Evolutionary conservation across 2,797 vertebrate species (phyloP).

Genomic region (Psittacula derbiana): DNA sequence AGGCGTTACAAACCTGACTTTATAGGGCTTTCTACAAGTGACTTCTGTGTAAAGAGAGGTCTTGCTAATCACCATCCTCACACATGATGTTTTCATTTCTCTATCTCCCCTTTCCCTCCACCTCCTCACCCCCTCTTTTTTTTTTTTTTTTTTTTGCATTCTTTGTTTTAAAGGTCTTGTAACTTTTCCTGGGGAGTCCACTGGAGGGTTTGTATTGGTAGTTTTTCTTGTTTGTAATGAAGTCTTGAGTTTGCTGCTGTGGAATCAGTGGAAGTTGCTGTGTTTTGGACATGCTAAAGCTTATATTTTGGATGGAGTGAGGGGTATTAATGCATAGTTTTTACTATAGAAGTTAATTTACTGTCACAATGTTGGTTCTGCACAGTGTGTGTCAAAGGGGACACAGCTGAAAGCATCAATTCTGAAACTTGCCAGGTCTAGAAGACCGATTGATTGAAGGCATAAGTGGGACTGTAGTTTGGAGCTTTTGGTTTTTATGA

Average conservation of each 20-base stretch:
- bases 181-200: neutral
- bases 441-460: neutral
- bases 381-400: neutral
- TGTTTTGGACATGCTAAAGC: neutral
- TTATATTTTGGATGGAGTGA: neutral
- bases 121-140: accelerated
- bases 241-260: neutral
- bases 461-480: neutral
- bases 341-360: neutral
- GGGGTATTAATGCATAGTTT: neutral
- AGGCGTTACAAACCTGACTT: neutral
- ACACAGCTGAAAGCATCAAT: neutral
- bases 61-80: neutral
- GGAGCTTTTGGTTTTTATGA: neutral
- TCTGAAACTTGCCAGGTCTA: neutral
- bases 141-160: neutral
- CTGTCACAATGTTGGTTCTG: neutral
- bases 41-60: neutral
- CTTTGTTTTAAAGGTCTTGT: neutral
- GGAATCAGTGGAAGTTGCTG: neutral
- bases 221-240: neutral
- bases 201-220: neutral
- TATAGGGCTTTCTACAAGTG: neutral
- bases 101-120: accelerated
- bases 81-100: neutral